Conservation (phyloP, 2,888 invertebrate genomes). For the Meliscaeva auricollis region DNA sequence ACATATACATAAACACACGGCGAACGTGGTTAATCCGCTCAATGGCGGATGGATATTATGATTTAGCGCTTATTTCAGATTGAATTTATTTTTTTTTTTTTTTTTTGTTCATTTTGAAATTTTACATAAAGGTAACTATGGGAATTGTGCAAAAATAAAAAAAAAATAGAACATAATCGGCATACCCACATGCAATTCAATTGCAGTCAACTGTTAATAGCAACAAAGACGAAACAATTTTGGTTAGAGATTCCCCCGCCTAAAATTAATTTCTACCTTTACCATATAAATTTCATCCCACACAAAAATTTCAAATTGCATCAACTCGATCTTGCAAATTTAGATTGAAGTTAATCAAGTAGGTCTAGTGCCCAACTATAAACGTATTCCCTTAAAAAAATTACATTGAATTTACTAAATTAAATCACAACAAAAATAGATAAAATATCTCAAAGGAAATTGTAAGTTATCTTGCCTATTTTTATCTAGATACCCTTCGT, state of each 20-base stretch:
- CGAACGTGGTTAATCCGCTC: conserved; percentile 71
- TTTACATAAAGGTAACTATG: background rate
- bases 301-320: no score
- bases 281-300: no score
- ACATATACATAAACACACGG: conserved; percentile 41
- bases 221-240: background rate
- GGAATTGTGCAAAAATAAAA: background rate
- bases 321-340: no score
- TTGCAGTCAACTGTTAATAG: background rate
- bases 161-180: background rate
- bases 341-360: no score
- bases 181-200: background rate
- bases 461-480: no score
- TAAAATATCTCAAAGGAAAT: no score
- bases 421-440: no score
- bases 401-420: no score
- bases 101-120: background rate
- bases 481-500: no score
- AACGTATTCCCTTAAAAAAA: no score
- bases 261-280: no score
- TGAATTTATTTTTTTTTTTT: background rate
- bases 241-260: background rate
- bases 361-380: no score
- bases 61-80: conserved; percentile 38
- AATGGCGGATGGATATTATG: conserved; percentile 65